These are phyloP conservation scores for Leptarthrus brevirostris DNA, from an alignment of 2,888 invertebrate genomes.

Conservation along the genomic window DNA sequence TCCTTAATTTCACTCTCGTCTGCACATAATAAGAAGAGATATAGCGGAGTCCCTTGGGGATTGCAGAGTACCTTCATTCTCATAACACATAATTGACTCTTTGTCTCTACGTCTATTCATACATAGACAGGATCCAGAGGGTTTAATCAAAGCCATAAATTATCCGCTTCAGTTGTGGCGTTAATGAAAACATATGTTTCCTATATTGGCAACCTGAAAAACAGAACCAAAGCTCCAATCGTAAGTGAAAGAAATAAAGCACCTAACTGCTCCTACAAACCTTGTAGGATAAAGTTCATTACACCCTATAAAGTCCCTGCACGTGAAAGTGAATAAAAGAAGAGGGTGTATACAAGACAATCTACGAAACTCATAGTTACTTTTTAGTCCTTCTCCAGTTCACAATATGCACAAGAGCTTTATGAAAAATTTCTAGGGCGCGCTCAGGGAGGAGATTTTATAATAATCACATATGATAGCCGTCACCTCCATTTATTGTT, in stretches of 20 bases:
- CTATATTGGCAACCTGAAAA: slow-evolving; percentile 45
- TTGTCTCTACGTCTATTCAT: slow-evolving; percentile 31
- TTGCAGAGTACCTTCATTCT: background rate
- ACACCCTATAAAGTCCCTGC: slow-evolving; percentile 6
- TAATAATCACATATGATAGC: slow-evolving; percentile 42
- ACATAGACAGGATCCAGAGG: background rate
- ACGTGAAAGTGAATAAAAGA: background rate
- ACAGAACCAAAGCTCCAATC: background rate
- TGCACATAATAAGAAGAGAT: slow-evolving; percentile 8
- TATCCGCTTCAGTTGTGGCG: slow-evolving; percentile 44
- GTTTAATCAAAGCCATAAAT: slow-evolving; percentile 46
- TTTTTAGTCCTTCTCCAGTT: background rate
- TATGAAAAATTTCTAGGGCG: slow-evolving; percentile 26
- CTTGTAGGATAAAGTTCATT: slow-evolving; percentile 36
- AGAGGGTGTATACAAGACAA: slow-evolving; percentile 18
- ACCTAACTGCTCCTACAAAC: slow-evolving; percentile 1
- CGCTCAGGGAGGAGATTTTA: background rate
- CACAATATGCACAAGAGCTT: slow-evolving; percentile 2
- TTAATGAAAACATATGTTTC: slow-evolving; percentile 49
- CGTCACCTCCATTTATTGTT: slow-evolving; percentile 24
- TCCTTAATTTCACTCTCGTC: slow-evolving; percentile 16
- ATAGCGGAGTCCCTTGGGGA: slow-evolving; percentile 12
- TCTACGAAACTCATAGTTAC: background rate
- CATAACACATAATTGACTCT: slow-evolving; percentile 24
- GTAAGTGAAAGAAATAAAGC: background rate